A percentile compares a stretch with the other conserved stretches of the same genome.
Evolutionary conservation across 2,113 vertebrate genomes (phyloP).

Genomic region (Siphamia tubifer): DNA sequence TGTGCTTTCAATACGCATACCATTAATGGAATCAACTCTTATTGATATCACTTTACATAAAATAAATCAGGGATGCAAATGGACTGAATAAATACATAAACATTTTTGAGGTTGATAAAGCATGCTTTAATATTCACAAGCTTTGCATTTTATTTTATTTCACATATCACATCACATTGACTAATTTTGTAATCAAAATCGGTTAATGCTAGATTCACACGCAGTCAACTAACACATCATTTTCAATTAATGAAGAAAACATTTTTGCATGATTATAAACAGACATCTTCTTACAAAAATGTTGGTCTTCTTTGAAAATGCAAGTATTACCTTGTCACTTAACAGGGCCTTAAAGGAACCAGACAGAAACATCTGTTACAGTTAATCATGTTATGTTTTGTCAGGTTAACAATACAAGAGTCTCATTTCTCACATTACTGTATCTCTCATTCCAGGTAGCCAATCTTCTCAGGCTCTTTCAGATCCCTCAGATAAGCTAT

Average conservation of each 20-base stretch:
- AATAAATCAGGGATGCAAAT: background rate
- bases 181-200: no score
- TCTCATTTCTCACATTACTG: background rate
- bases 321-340: background rate
- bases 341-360: background rate
- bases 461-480: conserved; percentile 95
- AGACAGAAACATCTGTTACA: background rate
- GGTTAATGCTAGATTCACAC: no score
- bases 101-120: no score
- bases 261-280: no score
- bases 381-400: background rate
- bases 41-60: background rate
- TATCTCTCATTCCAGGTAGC: conserved; percentile 84
- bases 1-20: background rate
- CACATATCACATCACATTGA: no score
- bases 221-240: no score
- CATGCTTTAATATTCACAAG: no score
- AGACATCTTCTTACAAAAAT: background rate
- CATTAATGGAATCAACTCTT: background rate
- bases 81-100: no score
- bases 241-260: no score
- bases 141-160: no score
- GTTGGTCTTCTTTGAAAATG: no score
- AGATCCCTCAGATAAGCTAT: conserved; percentile 99
- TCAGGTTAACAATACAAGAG: background rate